These are phyloP conservation scores for Dermolepida albohirtum DNA, from an alignment of 2,888 invertebrate species.

Conservation along the genomic window DNA sequence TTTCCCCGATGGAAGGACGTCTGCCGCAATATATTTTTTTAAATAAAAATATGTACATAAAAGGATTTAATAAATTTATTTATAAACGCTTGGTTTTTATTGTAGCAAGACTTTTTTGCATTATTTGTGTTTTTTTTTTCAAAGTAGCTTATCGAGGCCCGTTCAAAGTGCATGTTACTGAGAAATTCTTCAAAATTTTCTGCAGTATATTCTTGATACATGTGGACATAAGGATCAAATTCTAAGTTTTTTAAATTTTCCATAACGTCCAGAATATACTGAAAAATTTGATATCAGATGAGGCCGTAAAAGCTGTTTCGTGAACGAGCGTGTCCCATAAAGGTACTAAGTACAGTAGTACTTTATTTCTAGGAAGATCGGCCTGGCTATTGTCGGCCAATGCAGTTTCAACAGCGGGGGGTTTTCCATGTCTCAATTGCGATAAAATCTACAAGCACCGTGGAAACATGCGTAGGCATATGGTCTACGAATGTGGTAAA, in stretches of 20 bases:
- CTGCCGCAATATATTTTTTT: conserved; percentile 18
- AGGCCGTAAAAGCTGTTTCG: conserved; percentile 39
- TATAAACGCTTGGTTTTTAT: conserved; percentile 21
- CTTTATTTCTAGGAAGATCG: conserved; percentile 63
- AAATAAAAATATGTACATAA: conserved; percentile 12
- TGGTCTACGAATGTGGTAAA: conserved; percentile 79
- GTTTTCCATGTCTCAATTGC: conserved; percentile 73
- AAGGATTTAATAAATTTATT: conserved; percentile 22
- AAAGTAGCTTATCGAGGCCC: conserved; percentile 22
- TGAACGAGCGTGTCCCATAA: conserved; percentile 38
- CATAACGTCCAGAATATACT: conserved; percentile 33
- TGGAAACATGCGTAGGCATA: conserved; percentile 80
- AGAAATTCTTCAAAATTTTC: conserved; percentile 11
- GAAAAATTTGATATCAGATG: conserved; percentile 39
- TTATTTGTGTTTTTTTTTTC: conserved; percentile 7
- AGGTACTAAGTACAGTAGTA: conserved; percentile 58
- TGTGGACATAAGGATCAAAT: neutral
- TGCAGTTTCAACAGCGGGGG: conserved; percentile 44
- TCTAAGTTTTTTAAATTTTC: neutral
- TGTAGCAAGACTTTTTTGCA: conserved; percentile 8
- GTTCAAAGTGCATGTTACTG: conserved; percentile 21
- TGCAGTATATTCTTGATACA: conserved; percentile 38
- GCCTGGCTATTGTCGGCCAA: conserved; percentile 47
- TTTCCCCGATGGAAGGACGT: neutral
- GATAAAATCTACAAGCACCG: conserved; percentile 87